phyloP scores from a whole-genome alignment of 2,888 invertebrate genomes.

The Parascotia fuliginaria region DNA sequence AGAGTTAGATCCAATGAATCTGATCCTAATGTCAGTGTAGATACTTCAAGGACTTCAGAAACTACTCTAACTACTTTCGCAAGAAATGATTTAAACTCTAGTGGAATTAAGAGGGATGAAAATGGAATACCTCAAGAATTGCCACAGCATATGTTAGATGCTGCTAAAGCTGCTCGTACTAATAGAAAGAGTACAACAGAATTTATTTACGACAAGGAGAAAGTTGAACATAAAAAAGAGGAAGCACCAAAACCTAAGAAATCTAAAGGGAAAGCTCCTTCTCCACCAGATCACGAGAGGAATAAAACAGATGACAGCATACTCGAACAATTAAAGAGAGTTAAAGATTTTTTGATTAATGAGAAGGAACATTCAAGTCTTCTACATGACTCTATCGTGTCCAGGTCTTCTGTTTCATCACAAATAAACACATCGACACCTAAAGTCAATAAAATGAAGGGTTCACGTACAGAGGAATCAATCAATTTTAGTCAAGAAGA shows the following conservation, averaged over 20 bases:
- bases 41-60: slow-evolving; percentile 67
- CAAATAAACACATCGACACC: slow-evolving; percentile 81
- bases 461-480: slow-evolving; percentile 70
- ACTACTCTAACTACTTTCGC: slow-evolving; percentile 62
- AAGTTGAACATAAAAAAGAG: slow-evolving; percentile 63
- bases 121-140: slow-evolving; percentile 89
- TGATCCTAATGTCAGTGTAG: slow-evolving; percentile 61
- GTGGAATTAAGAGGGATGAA: slow-evolving; percentile 86
- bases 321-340: slow-evolving; percentile 72
- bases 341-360: slow-evolving; percentile 73
- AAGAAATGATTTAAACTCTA: slow-evolving; percentile 82
- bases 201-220: slow-evolving; percentile 65
- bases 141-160: slow-evolving; percentile 89
- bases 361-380: slow-evolving; percentile 77
- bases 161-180: slow-evolving; percentile 89
- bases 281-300: slow-evolving; percentile 86
- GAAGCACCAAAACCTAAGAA: slow-evolving; percentile 81
- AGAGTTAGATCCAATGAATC: slow-evolving; percentile 73
- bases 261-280: slow-evolving; percentile 90
- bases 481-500: slow-evolving; percentile 81
- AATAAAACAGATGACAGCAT: slow-evolving; percentile 82
- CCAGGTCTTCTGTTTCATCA: slow-evolving; percentile 54
- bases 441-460: slow-evolving; percentile 74
- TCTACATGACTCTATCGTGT: slow-evolving; percentile 58
- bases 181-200: slow-evolving; percentile 87